Conservation (phyloP, 2,797 vertebrate genomes). For the Gila robusta region DNA sequence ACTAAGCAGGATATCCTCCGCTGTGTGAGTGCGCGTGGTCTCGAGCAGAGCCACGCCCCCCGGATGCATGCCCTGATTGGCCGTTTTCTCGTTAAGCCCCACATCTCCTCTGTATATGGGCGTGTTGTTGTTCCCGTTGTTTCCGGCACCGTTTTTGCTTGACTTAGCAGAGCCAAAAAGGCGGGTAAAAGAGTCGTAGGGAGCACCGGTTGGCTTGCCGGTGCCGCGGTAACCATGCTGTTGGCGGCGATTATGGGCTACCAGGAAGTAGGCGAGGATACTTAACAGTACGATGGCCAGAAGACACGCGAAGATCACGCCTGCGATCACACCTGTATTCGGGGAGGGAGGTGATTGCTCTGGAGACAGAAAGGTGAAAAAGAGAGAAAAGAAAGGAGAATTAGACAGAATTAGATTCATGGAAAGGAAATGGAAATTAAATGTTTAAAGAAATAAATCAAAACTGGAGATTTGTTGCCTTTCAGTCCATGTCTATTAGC, state of each 20-base stretch:
- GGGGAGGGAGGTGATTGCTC: conserved; percentile 76
- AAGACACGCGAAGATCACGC: conserved; percentile 86
- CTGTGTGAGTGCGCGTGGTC: conserved; percentile 73
- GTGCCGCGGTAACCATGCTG: conserved; percentile 79
- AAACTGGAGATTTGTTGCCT: background rate
- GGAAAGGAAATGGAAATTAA: conserved; percentile 47
- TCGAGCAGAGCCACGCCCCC: conserved; percentile 68
- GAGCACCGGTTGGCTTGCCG: conserved; percentile 64
- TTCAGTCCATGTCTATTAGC: background rate
- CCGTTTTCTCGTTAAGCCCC: conserved; percentile 75
- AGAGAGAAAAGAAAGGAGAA: conserved; percentile 47
- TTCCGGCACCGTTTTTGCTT: conserved; percentile 67
- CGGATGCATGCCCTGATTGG: conserved; percentile 76
- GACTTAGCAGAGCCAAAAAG: conserved; percentile 80
- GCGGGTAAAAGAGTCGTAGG: conserved; percentile 84
- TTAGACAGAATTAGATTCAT: conserved; percentile 44
- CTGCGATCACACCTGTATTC: conserved; percentile 84
- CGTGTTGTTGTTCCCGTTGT: conserved; percentile 78
- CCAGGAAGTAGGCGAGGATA: conserved; percentile 80
- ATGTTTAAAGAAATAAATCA: conserved; percentile 3
- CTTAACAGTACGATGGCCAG: conserved; percentile 84
- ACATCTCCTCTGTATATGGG: conserved; percentile 80
- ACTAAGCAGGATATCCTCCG: conserved; percentile 82
- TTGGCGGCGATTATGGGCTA: conserved; percentile 81
- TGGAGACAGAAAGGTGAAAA: conserved; percentile 62